Evolutionary conservation across 2,888 invertebrate genomes (phyloP), one percentile per base, ranked within the genome.

Genomic region (Hedychridium roseum): DNA sequence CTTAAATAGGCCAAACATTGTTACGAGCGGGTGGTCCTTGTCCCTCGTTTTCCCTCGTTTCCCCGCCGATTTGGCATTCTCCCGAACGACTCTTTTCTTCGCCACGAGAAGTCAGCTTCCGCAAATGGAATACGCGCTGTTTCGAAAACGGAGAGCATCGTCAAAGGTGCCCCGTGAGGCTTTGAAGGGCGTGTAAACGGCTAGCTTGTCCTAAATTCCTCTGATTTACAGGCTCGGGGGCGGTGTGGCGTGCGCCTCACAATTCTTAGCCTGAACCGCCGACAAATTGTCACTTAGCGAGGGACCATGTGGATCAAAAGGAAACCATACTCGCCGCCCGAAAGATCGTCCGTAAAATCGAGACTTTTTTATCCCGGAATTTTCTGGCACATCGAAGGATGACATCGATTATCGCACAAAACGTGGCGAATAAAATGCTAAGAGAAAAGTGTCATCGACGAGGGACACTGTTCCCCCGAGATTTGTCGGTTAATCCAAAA

Each of bases 221-320:
- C 45, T 61, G 65, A 73, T 73, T 71, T 73, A 73, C 67, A n/a
- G 64, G 60, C 17, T 54, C 54, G 60, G 54, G 51, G 55, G 56
- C 53, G 54, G 56, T 43, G 47, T n/a, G 43, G 45, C 50, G 50
- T 44, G 47, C 54, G 42, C 44, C 43, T n/a, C 12, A 15, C 39
- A 52, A 54, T 57, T 53, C 49, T 60, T 50, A 57, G 46, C 52
- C n/a, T n/a, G 43, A 36, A 39, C 42, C 48, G 44, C 50, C 57
- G 71, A 71, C 73, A 72, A 73, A 73, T 71, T 70, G 60, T 44
- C 56, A 36, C 35, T 58, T 52, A 52, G 43, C 28, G 27, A 23
- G 20, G 42, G 47, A 27, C 34, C 27, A 37, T 31, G 41, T 5
- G 9, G 7, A 9, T 11, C 2, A 4, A 15, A 16, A 9, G 32